A percentile compares a stretch with the other conserved stretches of the same genome.
Evolutionary conservation across 2,113 vertebrate genomes (phyloP).

Genomic region (Manacus vitellinus): DNA sequence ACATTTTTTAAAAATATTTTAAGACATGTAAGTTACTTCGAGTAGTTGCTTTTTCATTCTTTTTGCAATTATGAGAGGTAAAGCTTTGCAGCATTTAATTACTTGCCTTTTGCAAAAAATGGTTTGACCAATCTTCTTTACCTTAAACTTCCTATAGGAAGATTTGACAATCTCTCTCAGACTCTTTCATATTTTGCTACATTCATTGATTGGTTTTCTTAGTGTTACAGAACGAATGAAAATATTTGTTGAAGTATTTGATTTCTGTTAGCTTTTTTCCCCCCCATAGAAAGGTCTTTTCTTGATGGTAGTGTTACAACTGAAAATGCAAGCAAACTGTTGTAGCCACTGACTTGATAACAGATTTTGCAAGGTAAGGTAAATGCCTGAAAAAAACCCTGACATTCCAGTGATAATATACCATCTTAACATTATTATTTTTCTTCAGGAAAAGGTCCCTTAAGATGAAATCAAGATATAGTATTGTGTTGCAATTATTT

Average conservation of each 20-base stretch:
- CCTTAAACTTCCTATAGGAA: neutral
- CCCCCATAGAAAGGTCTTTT: neutral
- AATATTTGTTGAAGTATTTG: neutral
- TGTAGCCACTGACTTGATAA: neutral
- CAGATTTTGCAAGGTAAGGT: neutral
- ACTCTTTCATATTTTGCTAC: neutral
- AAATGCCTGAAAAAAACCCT: neutral
- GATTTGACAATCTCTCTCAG: neutral
- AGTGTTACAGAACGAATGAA: neutral
- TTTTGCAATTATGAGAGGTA: neutral
- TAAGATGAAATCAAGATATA: neutral
- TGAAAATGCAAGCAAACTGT: neutral
- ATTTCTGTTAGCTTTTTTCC: neutral
- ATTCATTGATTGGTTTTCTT: neutral
- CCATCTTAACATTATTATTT: neutral
- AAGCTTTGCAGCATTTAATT: neutral
- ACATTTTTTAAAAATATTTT: neutral
- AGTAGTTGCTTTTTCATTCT: neutral
- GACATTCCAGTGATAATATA: neutral
- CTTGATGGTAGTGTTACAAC: neutral
- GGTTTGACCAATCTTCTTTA: neutral
- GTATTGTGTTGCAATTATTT: neutral
- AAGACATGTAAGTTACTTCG: neutral
- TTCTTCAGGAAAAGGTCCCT: neutral
- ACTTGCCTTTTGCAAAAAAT: neutral